A percentile compares a stretch with the other conserved stretches of the same genome.
phyloP scores from a whole-genome alignment of 1,140 invertebrate genomes.

The Hylaeus anthracinus region DNA sequence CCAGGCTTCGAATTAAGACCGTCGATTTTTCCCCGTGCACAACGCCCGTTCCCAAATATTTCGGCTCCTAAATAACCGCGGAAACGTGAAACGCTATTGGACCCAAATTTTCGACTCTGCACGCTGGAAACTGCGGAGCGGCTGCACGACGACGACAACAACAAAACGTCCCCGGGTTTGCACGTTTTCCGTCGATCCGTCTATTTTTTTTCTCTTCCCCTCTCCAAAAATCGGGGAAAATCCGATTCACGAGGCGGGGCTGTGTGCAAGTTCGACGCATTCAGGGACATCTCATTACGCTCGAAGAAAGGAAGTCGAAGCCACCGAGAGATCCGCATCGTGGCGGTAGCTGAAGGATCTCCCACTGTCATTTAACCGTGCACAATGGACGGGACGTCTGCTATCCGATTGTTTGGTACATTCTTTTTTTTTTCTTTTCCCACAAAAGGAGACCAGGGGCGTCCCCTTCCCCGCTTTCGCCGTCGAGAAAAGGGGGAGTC shows the following conservation, averaged over 20 bases:
- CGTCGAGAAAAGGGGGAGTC: slow-evolving; percentile 36
- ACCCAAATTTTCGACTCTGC: neutral
- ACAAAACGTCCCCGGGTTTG: slow-evolving; percentile 6
- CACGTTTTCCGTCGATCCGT: slow-evolving; percentile 15
- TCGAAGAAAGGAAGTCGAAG: slow-evolving; percentile 54
- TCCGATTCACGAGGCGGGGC: slow-evolving; percentile 13
- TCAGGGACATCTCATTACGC: slow-evolving; percentile 55
- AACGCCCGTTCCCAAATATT: slow-evolving; percentile 38
- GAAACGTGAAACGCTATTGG: neutral
- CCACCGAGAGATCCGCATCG: slow-evolving; percentile 43
- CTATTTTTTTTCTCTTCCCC: slow-evolving; percentile 5
- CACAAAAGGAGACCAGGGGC: slow-evolving; percentile 56
- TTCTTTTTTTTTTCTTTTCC: slow-evolving; percentile 58
- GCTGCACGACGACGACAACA: neutral
- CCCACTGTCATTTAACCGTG: slow-evolving; percentile 63
- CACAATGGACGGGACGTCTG: slow-evolving; percentile 59
- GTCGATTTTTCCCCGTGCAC: slow-evolving; percentile 15
- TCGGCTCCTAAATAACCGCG: neutral
- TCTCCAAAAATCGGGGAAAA: neutral
- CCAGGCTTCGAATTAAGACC: slow-evolving; percentile 8
- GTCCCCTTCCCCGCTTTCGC: slow-evolving; percentile 12
- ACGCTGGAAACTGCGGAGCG: slow-evolving; percentile 5
- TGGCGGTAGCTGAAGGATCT: slow-evolving; percentile 42
- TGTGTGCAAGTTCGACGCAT: slow-evolving; percentile 1
- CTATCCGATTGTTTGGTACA: slow-evolving; percentile 71